Evolutionary conservation across 1,140 invertebrate genomes (phyloP), one percentile per base, ranked within the genome.

Genomic region (Macrotrachela quadricornifera): DNA sequence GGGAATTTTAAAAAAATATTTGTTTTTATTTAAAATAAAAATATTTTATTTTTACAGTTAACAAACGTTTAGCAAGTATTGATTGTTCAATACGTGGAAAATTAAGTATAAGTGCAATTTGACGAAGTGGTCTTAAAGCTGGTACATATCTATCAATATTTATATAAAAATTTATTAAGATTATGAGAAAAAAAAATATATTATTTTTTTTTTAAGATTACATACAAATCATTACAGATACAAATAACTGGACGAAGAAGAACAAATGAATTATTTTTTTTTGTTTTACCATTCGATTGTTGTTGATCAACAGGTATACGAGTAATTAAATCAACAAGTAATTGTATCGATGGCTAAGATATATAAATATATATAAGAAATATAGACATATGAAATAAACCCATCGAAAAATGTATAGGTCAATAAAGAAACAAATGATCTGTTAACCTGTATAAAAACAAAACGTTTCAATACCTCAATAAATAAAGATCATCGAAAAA

Each of bases 161-260:
- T 48, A 41, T 46, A 55, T n/a, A 36, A 50, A 30, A 10, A 16
- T 14, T 6, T 46, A 37, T n/a, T 39, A 30, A 16, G 13, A 17
- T 44, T 42, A 11, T 18, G 4, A 21, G 2, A 46, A 39, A 6
- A 46, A 21, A 30, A 30, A 4, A 30, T 2, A 30, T 30, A 30
- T 30, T 30, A 4, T 2, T 4, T 4, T 30, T 36, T 16, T 40
- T 21, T 40, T 3, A 30, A 30, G 2, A 30, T 30, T 30, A 63
- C 67, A 66, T 61, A 74, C 59, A 82, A 72, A 63, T 95, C 87
- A 70, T 96, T 96, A 63, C 90, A 96, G 59, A 95, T 94, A 65
- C 87, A 92, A 59, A 95, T 86, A 11, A 95, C 79, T 1, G 90
- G 90, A 57, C 90, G 21, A 30, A 30, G 21, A 30, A 30, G 21